phyloP scores from a whole-genome alignment of 2,888 invertebrate genomes.

The Junonia oenone region DNA sequence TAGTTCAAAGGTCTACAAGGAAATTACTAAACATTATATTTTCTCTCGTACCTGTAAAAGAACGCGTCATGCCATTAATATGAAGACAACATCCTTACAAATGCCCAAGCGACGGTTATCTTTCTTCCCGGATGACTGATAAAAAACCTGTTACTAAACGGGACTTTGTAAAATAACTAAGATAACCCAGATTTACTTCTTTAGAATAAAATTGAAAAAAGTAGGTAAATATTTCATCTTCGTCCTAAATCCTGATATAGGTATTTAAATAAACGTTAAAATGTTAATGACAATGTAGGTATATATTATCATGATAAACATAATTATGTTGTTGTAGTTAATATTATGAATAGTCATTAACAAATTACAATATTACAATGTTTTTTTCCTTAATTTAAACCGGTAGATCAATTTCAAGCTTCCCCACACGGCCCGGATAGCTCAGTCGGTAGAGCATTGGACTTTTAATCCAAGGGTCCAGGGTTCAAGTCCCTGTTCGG shows the following conservation, averaged over 20 bases:
- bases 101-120: slow-evolving; percentile 10
- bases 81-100: not conserved
- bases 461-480: slow-evolving; percentile 88
- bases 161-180: slow-evolving; percentile 24
- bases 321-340: not conserved
- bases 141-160: slow-evolving; percentile 29
- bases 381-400: not conserved
- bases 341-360: not conserved
- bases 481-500: slow-evolving; percentile 88
- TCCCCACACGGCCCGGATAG: slow-evolving; percentile 63
- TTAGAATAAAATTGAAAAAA: not conserved
- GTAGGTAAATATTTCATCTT: not conserved
- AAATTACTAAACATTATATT: not conserved
- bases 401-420: slow-evolving; percentile 29
- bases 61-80: not conserved
- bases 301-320: not conserved
- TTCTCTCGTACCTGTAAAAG: not conserved
- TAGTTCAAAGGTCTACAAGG: not conserved
- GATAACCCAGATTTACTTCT: not conserved
- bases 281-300: not conserved
- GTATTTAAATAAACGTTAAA: not conserved
- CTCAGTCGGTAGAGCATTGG: slow-evolving; percentile 81
- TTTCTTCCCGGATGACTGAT: slow-evolving; percentile 27
- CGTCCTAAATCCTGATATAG: not conserved
- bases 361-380: not conserved